Evolutionary conservation across 2,888 invertebrate genomes (phyloP).

Genomic region (Charanyca ferruginea): DNA sequence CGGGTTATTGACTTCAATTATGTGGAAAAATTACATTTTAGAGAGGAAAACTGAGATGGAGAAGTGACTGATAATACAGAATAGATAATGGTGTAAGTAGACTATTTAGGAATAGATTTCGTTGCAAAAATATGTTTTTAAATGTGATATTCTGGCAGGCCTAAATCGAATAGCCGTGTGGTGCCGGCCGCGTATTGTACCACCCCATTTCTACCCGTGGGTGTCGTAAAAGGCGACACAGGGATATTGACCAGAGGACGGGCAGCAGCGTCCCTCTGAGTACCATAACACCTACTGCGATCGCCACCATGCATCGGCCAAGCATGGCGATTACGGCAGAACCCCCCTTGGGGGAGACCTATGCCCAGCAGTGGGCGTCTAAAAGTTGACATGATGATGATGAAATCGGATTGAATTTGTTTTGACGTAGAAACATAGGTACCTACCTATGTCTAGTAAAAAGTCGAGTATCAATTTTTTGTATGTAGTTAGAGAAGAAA

Average conservation of each 20-base stretch:
- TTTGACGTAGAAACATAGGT: constrained; percentile 16
- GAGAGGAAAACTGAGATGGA: neutral
- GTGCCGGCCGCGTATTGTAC: too few species aligned
- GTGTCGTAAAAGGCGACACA: too few species aligned
- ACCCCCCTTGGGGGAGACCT: too few species aligned
- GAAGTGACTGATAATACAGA: neutral
- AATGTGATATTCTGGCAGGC: constrained; percentile 8
- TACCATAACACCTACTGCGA: too few species aligned
- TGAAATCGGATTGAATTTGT: neutral
- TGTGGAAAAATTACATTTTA: neutral
- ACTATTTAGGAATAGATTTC: neutral
- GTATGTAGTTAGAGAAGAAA: neutral
- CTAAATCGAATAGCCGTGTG: too few species aligned
- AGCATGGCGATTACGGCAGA: too few species aligned
- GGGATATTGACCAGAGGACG: too few species aligned
- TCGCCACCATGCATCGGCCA: too few species aligned
- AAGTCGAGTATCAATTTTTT: constrained; percentile 23
- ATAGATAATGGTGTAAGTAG: neutral
- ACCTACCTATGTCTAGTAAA: constrained; percentile 7
- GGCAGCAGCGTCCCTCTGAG: too few species aligned
- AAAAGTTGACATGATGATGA: too few species aligned
- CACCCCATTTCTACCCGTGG: too few species aligned
- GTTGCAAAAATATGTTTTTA: neutral
- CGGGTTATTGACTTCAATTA: neutral
- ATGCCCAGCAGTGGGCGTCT: too few species aligned